A percentile compares a stretch with the other conserved stretches of the same genome.
phyloP scores from a whole-genome alignment of 2,797 vertebrate genomes.

The Gymnoscopelus braueri region DNA sequence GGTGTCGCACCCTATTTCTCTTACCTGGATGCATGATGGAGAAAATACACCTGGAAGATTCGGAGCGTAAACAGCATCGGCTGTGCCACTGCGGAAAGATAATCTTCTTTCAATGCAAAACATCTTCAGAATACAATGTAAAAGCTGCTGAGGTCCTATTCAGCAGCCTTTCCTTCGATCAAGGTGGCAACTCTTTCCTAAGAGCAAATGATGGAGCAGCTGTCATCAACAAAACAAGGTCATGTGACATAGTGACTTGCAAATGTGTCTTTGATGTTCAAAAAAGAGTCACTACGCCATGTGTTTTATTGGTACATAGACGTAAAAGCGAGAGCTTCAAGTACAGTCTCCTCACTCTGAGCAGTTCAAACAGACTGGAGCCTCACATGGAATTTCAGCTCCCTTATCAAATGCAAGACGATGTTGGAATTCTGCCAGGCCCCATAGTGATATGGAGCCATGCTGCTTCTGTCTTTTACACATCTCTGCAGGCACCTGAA shows the following conservation, averaged over 20 bases:
- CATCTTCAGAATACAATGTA: slow-evolving; percentile 25
- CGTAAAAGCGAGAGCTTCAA: slow-evolving; percentile 58
- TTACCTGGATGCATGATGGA: slow-evolving; percentile 45
- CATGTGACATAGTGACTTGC: slow-evolving; percentile 78
- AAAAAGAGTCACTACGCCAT: slow-evolving; percentile 79
- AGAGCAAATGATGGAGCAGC: slow-evolving; percentile 73
- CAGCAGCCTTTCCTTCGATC: slow-evolving; percentile 79
- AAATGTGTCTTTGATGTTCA: slow-evolving; percentile 73
- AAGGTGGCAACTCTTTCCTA: slow-evolving; percentile 72
- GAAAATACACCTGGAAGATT: slow-evolving; percentile 2
- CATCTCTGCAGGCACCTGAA: slow-evolving; percentile 69
- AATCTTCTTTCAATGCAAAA: slow-evolving; percentile 80
- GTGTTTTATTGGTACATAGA: slow-evolving; percentile 78
- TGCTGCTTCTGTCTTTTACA: slow-evolving; percentile 73
- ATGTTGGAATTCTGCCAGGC: slow-evolving; percentile 82
- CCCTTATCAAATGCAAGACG: slow-evolving; percentile 78
- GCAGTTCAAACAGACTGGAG: slow-evolving; percentile 76
- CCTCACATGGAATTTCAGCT: slow-evolving; percentile 81
- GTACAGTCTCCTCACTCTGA: slow-evolving; percentile 84
- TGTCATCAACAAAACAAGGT: slow-evolving; percentile 55
- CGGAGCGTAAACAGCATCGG: slow-evolving; percentile 16
- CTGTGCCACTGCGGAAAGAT: slow-evolving; percentile 85
- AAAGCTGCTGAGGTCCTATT: slow-evolving; percentile 69
- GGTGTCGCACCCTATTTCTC: not conserved
- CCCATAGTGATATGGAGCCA: slow-evolving; percentile 89